Evolutionary conservation across 2,888 invertebrate species (phyloP), one percentile per base, ranked within the genome.

Genomic region (Salticus scenicus): DNA sequence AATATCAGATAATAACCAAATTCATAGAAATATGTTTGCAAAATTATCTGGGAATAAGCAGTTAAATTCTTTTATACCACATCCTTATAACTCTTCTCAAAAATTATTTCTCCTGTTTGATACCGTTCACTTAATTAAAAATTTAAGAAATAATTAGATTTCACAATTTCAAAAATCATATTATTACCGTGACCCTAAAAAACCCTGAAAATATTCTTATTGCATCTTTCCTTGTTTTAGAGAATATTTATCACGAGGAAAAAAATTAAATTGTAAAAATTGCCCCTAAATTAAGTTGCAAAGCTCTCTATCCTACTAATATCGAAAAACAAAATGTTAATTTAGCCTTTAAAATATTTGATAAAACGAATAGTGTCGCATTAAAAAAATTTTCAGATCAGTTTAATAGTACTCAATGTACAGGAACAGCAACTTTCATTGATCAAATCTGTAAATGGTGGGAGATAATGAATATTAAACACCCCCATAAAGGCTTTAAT

Each of bases 21-120:
- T 77, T 20, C 67, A 69, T 47, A 10, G 69, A 0, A 67, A 77
- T n/a, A 77, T 77, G 77, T 77, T 77, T 8, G 17, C 47, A 12
- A 8, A 17, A 10, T 30, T 69, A 20, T 8, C 27, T 47, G 14
- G 37, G 0, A 20, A 12, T 20, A 1, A 41, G 8, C 30, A 1
- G 0, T 28, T 24, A 41, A 7, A 24, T 24, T 27, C 27, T 8
- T 17, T 4, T 24, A 10, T 66, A 10, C 2, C 8, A 41, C 64
- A 75, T 41, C 41, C 66, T 10, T 20, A 12, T 14, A 30, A 57
- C 31, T 10, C 1, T 24, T 17, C 33, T 1, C 31, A 66, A 12
- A 28, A 17, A 2, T 20, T 64, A 24, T 75, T 28, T 20, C 37
- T 77, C n/a, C n/a, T n/a, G n/a, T n/a, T n/a, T n/a, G n/a, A n/a